These are phyloP conservation scores for Podarcis raffonei DNA, from an alignment of 2,113 vertebrate genomes.

Conservation along the genomic window DNA sequence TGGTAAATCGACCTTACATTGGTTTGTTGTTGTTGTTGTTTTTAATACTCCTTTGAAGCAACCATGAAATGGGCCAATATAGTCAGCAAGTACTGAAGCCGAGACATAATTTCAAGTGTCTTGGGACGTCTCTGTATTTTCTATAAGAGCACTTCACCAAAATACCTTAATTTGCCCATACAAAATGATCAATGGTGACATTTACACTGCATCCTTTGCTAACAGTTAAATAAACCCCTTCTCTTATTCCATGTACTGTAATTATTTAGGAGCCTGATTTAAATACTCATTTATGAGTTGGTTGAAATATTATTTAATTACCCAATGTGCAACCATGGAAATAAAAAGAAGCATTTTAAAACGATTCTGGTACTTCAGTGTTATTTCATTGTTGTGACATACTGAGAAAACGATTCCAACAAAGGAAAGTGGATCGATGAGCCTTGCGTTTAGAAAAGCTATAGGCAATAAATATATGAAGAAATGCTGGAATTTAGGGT, in stretches of 20 bases:
- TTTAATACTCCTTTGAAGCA: conserved; percentile 71
- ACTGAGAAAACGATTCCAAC: neutral
- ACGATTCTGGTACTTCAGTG: neutral
- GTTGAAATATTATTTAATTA: conserved; percentile 83
- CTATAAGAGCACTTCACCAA: conserved; percentile 75
- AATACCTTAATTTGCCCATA: conserved; percentile 77
- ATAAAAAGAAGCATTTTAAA: conserved; percentile 86
- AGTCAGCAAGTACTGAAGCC: conserved; percentile 71
- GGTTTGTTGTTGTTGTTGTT: conserved; percentile 73
- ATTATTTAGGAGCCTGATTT: conserved; percentile 78
- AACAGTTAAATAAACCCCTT: conserved; percentile 72
- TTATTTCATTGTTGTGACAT: conserved; percentile 17
- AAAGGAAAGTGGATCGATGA: neutral
- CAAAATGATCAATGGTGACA: conserved; percentile 59
- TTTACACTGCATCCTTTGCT: conserved; percentile 68
- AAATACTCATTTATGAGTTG: conserved; percentile 80
- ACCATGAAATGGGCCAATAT: conserved; percentile 77
- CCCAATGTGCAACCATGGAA: conserved; percentile 83
- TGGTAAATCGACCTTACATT: conserved; percentile 81
- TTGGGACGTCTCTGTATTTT: conserved; percentile 76
- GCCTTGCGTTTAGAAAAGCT: neutral
- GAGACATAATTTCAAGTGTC: conserved; percentile 68
- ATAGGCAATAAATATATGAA: neutral
- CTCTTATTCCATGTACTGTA: conserved; percentile 73
- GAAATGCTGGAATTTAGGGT: neutral